Base-by-base conservation (phyloP, 2,797 vertebrate genomes). In the Octomys mimax region DNA sequence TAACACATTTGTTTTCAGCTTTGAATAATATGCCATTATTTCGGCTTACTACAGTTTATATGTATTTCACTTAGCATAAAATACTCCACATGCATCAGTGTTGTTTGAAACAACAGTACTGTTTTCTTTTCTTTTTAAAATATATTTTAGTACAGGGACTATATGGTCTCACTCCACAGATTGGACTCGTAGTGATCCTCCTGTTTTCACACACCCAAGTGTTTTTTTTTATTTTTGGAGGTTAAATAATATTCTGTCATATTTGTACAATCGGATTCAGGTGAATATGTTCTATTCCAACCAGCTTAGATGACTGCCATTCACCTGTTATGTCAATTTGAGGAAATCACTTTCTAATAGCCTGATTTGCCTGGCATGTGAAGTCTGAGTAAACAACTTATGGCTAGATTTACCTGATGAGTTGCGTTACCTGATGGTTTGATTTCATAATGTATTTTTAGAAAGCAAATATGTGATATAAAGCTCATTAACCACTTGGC, bases 401-500 rank as follows among this genome's bases (percentile, higher is more conserved):
- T 90, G 52, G 54, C 1, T 79, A 88, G n/a, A 42, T 82, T 86
- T 28, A 80, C 71, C 57, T 68, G 80, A 80, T 71, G 39, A 87
- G 59, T 77, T 52, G 10, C 70, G 61, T 73, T 94, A 73, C 26
- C 16, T 89, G 54, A 92, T 46, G 39, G 42, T 11, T 68, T 96
- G 52, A 90, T 49, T 87, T 95, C 26, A 33, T 83, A 78, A 95
- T 66, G 52, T n/a, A 6, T 59, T 94, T 61, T 84, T 73, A 78
- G 83, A 77, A 95, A 13, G 57, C 89, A 95, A 94, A 89, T 61
- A 95, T 6, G 66, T 77, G 5, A 96, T 96, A 79, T 87, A 91
- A 96, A 66, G 33, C 16, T 88, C 68, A 84, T 26, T 71, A 90
- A 88, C 42, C 66, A 93, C 19, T 82, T 93, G 92, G 28, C 73